Conservation (phyloP, 2,113 vertebrate genomes). For the Numida meleagris region DNA sequence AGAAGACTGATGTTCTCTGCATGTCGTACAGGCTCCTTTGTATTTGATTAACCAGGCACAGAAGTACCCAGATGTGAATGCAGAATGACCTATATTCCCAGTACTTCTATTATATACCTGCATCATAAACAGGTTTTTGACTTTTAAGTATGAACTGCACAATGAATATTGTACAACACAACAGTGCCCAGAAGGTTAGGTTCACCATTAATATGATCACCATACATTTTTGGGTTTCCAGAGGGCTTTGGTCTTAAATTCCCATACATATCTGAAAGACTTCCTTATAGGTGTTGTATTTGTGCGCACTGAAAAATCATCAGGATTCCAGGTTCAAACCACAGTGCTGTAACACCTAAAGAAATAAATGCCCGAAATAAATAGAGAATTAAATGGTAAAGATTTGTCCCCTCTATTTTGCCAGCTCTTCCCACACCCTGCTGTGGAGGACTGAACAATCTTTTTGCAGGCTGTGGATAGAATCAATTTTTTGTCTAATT, state of each 20-base stretch:
- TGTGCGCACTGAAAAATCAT: neutral
- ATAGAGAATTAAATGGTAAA: neutral
- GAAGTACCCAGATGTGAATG: neutral
- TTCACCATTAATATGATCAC: neutral
- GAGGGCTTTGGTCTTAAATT: neutral
- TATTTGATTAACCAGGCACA: neutral
- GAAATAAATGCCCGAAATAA: neutral
- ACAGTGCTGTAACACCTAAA: neutral
- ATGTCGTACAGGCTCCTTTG: neutral
- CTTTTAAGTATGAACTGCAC: neutral
- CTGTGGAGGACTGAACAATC: neutral
- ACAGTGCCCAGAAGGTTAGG: neutral
- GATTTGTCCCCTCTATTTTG: neutral
- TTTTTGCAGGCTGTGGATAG: neutral
- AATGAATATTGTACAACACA: neutral
- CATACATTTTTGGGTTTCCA: neutral
- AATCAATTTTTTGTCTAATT: neutral
- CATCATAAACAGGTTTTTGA: constrained; percentile 5
- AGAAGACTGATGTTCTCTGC: neutral
- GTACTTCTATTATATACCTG: neutral
- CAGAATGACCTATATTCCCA: neutral
- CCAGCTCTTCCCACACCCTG: neutral
- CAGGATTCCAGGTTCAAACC: neutral
- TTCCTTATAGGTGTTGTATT: neutral
- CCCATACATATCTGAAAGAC: neutral